Evolutionary conservation across 2,113 vertebrate genomes (phyloP).

Genomic region (Ceyx melanurus): DNA sequence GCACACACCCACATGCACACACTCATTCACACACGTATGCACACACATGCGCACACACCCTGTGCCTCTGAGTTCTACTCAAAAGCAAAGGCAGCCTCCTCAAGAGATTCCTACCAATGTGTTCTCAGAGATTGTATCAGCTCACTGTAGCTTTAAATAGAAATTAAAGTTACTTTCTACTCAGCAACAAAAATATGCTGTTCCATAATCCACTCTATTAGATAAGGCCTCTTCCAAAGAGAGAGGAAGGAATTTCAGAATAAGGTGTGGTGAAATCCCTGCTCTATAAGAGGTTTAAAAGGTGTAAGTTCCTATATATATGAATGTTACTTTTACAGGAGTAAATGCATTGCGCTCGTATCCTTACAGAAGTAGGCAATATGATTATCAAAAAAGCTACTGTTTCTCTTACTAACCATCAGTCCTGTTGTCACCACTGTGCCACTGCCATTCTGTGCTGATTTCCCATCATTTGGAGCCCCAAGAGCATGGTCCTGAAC

Average conservation of each 20-base stretch:
- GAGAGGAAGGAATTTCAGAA: not conserved
- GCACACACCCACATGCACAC: no score
- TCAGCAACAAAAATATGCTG: not conserved
- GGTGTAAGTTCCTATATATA: not conserved
- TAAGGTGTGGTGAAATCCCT: not conserved
- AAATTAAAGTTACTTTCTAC: not conserved
- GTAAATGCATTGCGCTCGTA: not conserved
- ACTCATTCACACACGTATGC: no score
- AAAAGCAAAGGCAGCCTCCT: not conserved
- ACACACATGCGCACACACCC: no score
- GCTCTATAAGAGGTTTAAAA: not conserved
- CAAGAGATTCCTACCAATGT: not conserved
- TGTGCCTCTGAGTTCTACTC: not conserved
- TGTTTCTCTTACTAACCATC: not conserved
- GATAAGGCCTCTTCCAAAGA: not conserved
- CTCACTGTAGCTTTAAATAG: not conserved
- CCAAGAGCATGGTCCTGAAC: not conserved
- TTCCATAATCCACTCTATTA: not conserved
- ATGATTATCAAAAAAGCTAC: not conserved
- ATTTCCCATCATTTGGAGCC: not conserved
- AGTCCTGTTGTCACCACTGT: not conserved
- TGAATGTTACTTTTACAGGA: not conserved
- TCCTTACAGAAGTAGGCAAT: not conserved
- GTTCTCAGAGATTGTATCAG: not conserved
- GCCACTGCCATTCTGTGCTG: not conserved